Evolutionary conservation across 2,797 vertebrate genomes (phyloP).

Genomic region (Diplodus sargus): DNA sequence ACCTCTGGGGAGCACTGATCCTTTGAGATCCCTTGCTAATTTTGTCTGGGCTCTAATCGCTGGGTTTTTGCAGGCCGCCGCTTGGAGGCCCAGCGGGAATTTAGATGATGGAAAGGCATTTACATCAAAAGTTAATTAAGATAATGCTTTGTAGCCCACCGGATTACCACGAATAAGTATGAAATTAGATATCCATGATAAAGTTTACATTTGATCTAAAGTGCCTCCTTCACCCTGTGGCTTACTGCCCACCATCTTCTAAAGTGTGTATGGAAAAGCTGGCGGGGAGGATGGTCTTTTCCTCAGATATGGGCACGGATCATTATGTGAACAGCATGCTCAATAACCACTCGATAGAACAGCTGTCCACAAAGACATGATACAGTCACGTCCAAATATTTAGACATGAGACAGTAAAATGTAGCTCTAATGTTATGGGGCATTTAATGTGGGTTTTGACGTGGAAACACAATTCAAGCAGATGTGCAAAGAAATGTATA

Average conservation of each 20-base stretch:
- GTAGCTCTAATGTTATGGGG: not conserved
- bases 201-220: constrained; percentile 49
- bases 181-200: constrained; percentile 51
- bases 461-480: not conserved
- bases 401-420: not conserved
- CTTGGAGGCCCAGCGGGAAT: constrained; percentile 36
- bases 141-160: constrained; percentile 47
- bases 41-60: constrained; percentile 30
- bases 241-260: not conserved
- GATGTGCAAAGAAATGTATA: not conserved
- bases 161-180: constrained; percentile 29
- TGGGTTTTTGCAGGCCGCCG: constrained; percentile 16
- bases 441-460: constrained; percentile 9
- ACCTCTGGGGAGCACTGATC: constrained; percentile 16
- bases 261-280: not conserved
- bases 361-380: not conserved
- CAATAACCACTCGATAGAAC: constrained; percentile 10
- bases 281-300: not conserved
- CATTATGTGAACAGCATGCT: not conserved
- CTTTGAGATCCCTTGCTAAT: constrained; percentile 31
- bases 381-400: constrained; percentile 6
- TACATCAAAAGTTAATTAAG: constrained; percentile 66
- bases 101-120: constrained; percentile 47
- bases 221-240: constrained; percentile 18
- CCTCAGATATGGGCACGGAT: not conserved